Percentiles rank a stretch among this genome's conserved stretches.
Evolutionary conservation across 2,113 vertebrate genomes (phyloP).

Genomic region (Chionodraco myersi): DNA sequence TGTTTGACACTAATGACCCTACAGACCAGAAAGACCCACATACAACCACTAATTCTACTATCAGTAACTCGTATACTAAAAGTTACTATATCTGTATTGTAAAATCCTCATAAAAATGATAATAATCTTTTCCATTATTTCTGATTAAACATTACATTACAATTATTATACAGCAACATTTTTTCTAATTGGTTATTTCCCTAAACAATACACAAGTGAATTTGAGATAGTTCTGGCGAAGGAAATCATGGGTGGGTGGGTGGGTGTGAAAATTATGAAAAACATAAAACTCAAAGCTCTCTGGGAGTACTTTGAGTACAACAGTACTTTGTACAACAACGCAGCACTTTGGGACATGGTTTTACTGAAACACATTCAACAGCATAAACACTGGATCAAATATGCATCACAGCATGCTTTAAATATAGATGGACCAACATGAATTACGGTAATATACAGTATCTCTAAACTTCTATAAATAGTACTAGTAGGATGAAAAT

Average conservation of each 20-base stretch:
- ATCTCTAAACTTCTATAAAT: conserved; percentile 23
- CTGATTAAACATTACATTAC: conserved; percentile 2
- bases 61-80: no score
- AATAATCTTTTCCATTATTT: background rate
- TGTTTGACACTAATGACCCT: no score
- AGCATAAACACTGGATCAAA: conserved; percentile 52
- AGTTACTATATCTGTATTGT: no score
- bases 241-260: no score
- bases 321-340: conserved; percentile 18
- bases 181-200: background rate
- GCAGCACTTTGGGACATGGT: background rate
- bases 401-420: conserved; percentile 48
- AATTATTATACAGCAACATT: background rate
- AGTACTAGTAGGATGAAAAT: background rate
- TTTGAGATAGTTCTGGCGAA: background rate
- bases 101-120: background rate
- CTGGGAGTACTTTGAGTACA: background rate
- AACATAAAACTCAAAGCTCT: background rate
- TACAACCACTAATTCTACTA: no score
- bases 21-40: no score
- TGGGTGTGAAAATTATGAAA: conserved; percentile 15
- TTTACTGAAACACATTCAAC: conserved; percentile 13
- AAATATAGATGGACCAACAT: conserved; percentile 44
- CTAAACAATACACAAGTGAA: background rate
- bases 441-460: conserved; percentile 20